Evolutionary conservation across 1,140 invertebrate species (phyloP), one percentile per base, ranked within the genome.

Genomic region (Zaprionus inermis): DNA sequence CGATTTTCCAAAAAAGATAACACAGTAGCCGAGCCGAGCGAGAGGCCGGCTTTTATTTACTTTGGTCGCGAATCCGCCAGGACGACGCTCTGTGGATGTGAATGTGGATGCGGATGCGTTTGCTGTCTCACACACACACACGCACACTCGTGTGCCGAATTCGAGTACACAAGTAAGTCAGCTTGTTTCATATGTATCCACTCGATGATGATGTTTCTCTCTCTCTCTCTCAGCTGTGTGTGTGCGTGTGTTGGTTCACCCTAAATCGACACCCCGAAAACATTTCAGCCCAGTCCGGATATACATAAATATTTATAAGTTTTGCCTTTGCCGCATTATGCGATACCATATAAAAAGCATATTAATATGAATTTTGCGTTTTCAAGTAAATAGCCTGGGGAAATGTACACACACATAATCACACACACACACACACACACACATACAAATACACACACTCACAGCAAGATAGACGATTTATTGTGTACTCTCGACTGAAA

Each of bases 1-100:
- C 82, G 82, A 86, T 86, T 86, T 86, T 79, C 83, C 84, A 85
- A 86, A 86, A 86, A 86, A 86, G 84, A 86, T 88, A 86, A 86
- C 78, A 86, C 78, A 75, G 72, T 71, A 72, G 72, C 67, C 12
- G 18, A 49, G 38, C 54, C 32, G 63, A 9, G 38, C n/a, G 49
- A 30, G 61, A 55, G 57, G 58, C 65, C 41, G 46, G 66, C 72
- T 76, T 85, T 81, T 81, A 85, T 85, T 85, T 85, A 80, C 82
- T 76, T 81, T 66, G 70, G 81, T 80, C 81, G 81, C 81, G 81
- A 83, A 74, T 84, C 68, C 52, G 64, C 5, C 55, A 68, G 70
- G 20, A 72, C 32, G 60, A 65, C n/a, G 36, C n/a, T 36, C 34
- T 36, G 34, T 28, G 24, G 24, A 28, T 28, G 3, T 28, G 24